Base-by-base conservation (phyloP, 2,113 vertebrate species). In the Oceanites oceanicus region DNA sequence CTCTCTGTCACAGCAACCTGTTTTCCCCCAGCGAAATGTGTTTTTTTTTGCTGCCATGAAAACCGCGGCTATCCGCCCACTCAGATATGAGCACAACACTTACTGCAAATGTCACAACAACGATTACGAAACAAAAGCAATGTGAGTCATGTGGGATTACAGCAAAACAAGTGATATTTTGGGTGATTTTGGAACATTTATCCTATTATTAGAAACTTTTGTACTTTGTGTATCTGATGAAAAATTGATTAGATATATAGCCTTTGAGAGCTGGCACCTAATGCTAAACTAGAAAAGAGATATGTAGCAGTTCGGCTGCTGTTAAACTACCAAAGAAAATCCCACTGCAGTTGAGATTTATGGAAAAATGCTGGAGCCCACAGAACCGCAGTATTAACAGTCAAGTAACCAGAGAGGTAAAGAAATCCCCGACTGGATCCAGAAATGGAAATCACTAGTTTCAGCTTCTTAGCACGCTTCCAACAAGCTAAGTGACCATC, bases 61-160 rank as follows among this genome's bases (percentile, higher is more conserved):
- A 98, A 96, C 95, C 18, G 1, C 5, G 1, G 73, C 80, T 94
- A 80, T 90, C 86, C 88, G 79, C 95, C 96, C 96, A 97, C 96
- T 97, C 94, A 97, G 89, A 96, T 93, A 45, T 6, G 84, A 97
- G 85, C 76, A 94, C 82, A 96, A 88, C 89, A 96, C 81, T 97
- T 94, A 95, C 78, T 97, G 85, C 92, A 98, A 97, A 96, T 97
- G 97, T 96, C 96, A 98, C 92, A 97, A 97, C 90, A 95, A 73
- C 10, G 3, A 95, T 97, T 97, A 96, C 74, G 92, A 97, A 98
- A 98, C 96, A 97, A 96, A 86, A 96, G 95, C 83, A 67, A 72
- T 36, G 80, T 97, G 97, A 98, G 91, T 97, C 97, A 97, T 88
- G 44, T 4, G 2, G 95, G 80, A 88, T 32, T 86, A 77, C 82